phyloP scores from a whole-genome alignment of 2,797 vertebrate genomes.

The Parotocinclus haroldoi region DNA sequence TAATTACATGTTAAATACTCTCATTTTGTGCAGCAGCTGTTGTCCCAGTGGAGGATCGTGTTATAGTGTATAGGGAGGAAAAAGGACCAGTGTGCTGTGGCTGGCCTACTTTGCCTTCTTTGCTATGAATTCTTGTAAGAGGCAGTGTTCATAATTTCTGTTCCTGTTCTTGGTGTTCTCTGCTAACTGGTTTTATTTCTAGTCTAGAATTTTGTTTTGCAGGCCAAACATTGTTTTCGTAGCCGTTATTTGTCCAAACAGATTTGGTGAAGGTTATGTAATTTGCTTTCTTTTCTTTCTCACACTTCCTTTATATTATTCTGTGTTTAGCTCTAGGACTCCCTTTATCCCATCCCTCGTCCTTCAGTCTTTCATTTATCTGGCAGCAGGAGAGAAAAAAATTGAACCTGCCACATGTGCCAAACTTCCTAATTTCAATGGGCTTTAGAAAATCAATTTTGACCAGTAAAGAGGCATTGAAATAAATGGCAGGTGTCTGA shows the following conservation, averaged over 20 bases:
- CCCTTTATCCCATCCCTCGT: neutral
- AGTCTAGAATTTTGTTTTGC: too few species aligned
- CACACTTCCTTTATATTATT: neutral
- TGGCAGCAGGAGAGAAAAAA: slow-evolving; percentile 32
- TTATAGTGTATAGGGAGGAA: slow-evolving; percentile 17
- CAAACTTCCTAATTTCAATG: slow-evolving; percentile 50
- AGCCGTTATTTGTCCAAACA: too few species aligned
- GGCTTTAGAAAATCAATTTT: slow-evolving; percentile 54
- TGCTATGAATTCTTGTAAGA: slow-evolving; percentile 14
- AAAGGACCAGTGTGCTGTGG: slow-evolving; percentile 41
- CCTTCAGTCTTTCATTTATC: slow-evolving; percentile 12
- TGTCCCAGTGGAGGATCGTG: slow-evolving; percentile 39
- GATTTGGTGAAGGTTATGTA: too few species aligned
- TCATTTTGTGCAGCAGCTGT: slow-evolving; percentile 47
- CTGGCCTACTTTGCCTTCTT: slow-evolving; percentile 20
- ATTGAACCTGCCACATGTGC: slow-evolving; percentile 28
- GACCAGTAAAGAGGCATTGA: slow-evolving; percentile 53
- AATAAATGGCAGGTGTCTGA: slow-evolving; percentile 62
- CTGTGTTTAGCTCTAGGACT: neutral
- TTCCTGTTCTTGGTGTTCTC: slow-evolving; percentile 4
- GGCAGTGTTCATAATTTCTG: slow-evolving; percentile 1
- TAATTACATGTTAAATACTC: slow-evolving; percentile 60
- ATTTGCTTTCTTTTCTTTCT: neutral
- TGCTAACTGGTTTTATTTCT: too few species aligned
- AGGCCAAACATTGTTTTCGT: too few species aligned